Conservation (phyloP, 1,140 invertebrate species). For the Gerris buenoi region DNA sequence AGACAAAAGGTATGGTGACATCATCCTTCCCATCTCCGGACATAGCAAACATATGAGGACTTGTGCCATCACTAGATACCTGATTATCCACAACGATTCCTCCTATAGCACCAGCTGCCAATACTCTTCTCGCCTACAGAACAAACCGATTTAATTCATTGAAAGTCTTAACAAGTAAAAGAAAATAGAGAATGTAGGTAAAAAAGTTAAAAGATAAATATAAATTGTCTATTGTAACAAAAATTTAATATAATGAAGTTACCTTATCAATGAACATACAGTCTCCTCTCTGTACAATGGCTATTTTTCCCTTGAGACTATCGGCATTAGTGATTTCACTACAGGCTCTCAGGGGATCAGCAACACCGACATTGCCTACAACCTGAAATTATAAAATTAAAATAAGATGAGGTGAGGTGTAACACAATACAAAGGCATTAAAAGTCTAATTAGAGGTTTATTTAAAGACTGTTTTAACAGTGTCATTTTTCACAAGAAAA, state of each 20-base stretch:
- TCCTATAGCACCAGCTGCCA: conserved; percentile 65
- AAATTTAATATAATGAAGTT: too few relatives aligned
- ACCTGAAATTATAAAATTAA: too few relatives aligned
- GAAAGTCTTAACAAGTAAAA: too few relatives aligned
- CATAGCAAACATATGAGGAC: conserved; percentile 83
- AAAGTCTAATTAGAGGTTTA: too few relatives aligned
- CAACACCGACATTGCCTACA: conserved; percentile 42
- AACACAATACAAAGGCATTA: too few relatives aligned
- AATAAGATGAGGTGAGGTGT: too few relatives aligned
- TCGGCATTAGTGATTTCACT: conserved; percentile 42
- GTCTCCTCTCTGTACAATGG: conserved; percentile 67
- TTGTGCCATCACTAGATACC: conserved; percentile 49
- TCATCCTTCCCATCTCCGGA: conserved; percentile 81
- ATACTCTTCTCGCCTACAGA: conserved; percentile 60
- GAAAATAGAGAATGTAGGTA: neutral
- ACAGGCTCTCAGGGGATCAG: conserved; percentile 55
- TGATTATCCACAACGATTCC: conserved; percentile 83
- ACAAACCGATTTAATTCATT: too few relatives aligned
- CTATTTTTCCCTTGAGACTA: conserved; percentile 57
- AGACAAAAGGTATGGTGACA: conserved; percentile 77
- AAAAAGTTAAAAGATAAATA: neutral
- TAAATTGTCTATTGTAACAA: neutral
- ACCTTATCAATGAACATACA: conserved; percentile 95
- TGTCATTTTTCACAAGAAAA: too few relatives aligned
- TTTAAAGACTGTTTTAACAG: too few relatives aligned